Evolutionary conservation across 1,140 invertebrate genomes (phyloP), one percentile per base, ranked within the genome.

Genomic region (Agraylea sexmaculata): DNA sequence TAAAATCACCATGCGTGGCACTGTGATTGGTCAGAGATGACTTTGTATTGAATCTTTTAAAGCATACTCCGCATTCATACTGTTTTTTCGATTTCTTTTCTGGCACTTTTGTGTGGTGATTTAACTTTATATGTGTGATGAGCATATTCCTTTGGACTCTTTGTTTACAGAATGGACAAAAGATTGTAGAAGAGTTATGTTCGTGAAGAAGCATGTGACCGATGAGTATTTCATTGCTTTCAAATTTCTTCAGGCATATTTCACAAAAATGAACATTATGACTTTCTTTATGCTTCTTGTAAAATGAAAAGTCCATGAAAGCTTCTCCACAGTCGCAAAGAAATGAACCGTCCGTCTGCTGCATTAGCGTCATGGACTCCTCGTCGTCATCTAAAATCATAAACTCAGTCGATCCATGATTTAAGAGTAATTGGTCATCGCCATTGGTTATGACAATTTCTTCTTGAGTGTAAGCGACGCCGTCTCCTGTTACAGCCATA

Each of bases 211-310:
- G 73, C 48, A 75, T 71, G 47, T 83, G 77, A 0, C 80, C 75
- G 0, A 73, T 73, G 8, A 81, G 68, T 2, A 74, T 76, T 49
- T 78, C 73, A 42, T 74, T 60, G 35, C 80, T 76, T 45, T 76
- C 73, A 51, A 71, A 71, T 0, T 61, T 63, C 52, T 70, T 70
- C 0, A 64, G 66, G 50, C 70, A 72, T 4, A 63, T 51, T 32
- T 56, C 58, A 42, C 69, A 71, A 1, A 64, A 52, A 34, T 64
- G 65, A 4, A 59, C 60, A 43, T 66, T 68, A 40, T 66, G 64
- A 25, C 58, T 58, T 17, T 49, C 45, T 42, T 60, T 58, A 51
- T 68, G 65, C 29, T 59, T 59, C 40, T 64, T 57, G 52, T 62
- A 66, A 8, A 57, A 55, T 0, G 42, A 34, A 15, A 64, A 49